Percentiles rank a stretch among this genome's conserved stretches.
Conservation (phyloP, 2,888 invertebrate genomes). For the Emmelina monodactyla region DNA sequence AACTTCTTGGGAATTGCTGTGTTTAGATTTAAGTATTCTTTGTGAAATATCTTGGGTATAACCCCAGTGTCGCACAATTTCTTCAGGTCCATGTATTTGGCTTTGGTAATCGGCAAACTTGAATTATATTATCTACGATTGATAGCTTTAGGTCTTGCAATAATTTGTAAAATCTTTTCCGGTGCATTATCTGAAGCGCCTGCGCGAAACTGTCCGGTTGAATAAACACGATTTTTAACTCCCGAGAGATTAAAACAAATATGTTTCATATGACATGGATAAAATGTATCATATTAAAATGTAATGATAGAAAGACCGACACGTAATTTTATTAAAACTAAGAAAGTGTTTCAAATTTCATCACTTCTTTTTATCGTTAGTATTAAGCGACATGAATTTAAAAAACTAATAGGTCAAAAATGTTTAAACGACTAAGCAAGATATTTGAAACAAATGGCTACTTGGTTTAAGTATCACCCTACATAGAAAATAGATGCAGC, state of each 20-base stretch:
- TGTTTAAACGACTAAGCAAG: not conserved
- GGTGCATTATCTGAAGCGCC: slow-evolving; percentile 3
- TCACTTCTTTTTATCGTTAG: not conserved
- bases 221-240: too few species aligned
- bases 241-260: not conserved
- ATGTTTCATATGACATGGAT: not conserved
- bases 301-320: not conserved
- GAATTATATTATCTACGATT: slow-evolving; percentile 7
- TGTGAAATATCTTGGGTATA: slow-evolving; percentile 11
- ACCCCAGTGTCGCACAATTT: slow-evolving; percentile 11
- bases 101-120: slow-evolving; percentile 6
- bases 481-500: not conserved
- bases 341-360: not conserved
- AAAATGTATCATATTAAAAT: not conserved
- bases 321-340: too few species aligned
- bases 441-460: not conserved
- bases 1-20: not conserved
- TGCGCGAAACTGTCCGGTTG: too few species aligned
- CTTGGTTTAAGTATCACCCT: not conserved
- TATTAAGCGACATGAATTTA: not conserved
- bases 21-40: slow-evolving; percentile 7
- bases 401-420: not conserved
- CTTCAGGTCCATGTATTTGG: slow-evolving; percentile 11
- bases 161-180: slow-evolving; percentile 4
- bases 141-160: slow-evolving; percentile 1